A percentile compares a stretch with the other conserved stretches of the same genome.
Evolutionary conservation across 1,140 invertebrate species (phyloP).

Genomic region (Saccostrea echinata): DNA sequence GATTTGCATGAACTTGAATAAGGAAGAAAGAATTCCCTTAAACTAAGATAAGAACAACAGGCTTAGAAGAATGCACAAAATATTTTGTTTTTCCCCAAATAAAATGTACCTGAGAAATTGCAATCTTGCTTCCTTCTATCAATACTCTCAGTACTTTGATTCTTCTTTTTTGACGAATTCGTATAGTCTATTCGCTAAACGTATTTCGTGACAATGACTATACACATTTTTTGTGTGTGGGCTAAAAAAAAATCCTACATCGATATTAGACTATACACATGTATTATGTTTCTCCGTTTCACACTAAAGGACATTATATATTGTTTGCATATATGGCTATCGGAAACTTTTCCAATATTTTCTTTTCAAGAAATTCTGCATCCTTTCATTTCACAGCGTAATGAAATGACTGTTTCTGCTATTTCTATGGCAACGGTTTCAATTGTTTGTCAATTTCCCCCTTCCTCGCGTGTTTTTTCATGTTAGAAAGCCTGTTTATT

Average conservation of each 20-base stretch:
- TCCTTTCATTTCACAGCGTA: not conserved
- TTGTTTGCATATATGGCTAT: not conserved
- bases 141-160: no score
- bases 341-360: slow-evolving; percentile 15
- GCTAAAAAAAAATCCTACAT: not conserved
- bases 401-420: not conserved
- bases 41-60: no score
- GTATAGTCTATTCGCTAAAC: no score
- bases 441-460: not conserved
- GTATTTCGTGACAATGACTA: not conserved
- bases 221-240: not conserved
- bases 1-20: no score
- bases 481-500: not conserved
- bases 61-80: no score
- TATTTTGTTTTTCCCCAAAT: no score
- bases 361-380: not conserved
- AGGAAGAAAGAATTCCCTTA: no score
- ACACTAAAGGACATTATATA: not conserved
- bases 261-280: not conserved
- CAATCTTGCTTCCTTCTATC: no score
- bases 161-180: no score
- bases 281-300: not conserved
- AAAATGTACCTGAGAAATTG: no score
- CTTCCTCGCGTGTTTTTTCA: not conserved
- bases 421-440: not conserved